Conservation (phyloP, 2,113 vertebrate species). For the Anas platyrhynchos region DNA sequence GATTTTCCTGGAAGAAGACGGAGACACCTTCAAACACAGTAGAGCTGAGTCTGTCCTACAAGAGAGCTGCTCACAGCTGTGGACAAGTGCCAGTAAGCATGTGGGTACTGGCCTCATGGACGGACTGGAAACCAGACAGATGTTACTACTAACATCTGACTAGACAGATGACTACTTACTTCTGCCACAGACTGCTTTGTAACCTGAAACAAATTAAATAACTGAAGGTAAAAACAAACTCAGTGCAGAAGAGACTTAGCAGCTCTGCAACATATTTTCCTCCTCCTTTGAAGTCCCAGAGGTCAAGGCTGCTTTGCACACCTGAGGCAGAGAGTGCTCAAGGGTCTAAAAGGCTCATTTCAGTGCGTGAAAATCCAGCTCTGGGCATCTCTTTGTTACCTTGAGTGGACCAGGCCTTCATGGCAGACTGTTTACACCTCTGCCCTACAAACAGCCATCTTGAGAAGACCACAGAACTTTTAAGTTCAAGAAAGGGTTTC, state of each 20-base stretch:
- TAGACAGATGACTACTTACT: neutral
- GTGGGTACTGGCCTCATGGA: rapidly evolving
- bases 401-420: neutral
- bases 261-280: neutral
- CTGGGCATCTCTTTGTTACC: rapidly evolving
- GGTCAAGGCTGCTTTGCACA: neutral
- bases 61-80: neutral
- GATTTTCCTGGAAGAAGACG: slow-evolving; percentile 82
- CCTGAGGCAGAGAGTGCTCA: neutral
- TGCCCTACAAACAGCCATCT: neutral
- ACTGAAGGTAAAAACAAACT: neutral
- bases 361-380: neutral
- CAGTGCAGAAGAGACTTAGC: neutral
- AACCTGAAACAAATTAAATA: neutral
- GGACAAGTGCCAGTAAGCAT: neutral
- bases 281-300: neutral
- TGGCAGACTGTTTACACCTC: neutral
- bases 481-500: neutral
- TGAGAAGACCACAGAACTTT: neutral
- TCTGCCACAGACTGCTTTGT: neutral
- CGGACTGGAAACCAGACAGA: neutral
- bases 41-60: neutral
- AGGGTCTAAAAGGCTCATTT: neutral
- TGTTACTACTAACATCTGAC: neutral
- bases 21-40: neutral